Base-by-base conservation (phyloP, 2,113 vertebrate genomes). In the Pterocles orientalis region DNA sequence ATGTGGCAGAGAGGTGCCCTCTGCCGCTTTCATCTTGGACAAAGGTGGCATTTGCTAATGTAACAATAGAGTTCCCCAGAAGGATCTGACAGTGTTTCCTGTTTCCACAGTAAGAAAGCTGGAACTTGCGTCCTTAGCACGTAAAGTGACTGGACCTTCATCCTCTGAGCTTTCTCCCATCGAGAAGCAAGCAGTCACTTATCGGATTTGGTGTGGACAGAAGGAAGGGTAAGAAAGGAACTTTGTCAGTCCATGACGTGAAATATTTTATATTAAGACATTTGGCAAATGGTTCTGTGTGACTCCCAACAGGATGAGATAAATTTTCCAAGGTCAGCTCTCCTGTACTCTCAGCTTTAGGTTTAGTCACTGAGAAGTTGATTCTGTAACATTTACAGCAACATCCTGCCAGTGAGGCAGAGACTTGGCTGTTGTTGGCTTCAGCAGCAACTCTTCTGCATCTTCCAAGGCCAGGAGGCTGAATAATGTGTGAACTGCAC, bases 201-300 rank as follows among this genome's bases (percentile, higher is more conserved):
- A 75, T 87, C 50, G 50, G 81, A 91, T 91, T 79, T 86, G 87
- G 78, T 78, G 88, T 31, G 95, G 70, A 95, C 48, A 84, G 96
- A 95, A 97, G 94, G 97, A 96, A 96, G 94, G 82, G 78, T 64
- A 72, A 92, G 87, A 95, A 66, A 91, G 93, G 94, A 93, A 89
- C 86, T 95, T 39, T 51, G 89, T 95, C 83, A 58, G 62, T 75
- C 80, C 41, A 3, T 94, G 86, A 96, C 62, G 62, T 72, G 91
- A 94, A 94, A 76, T 93, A 61, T 88, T 94, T 91, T 83, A 72
- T 80, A 88, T 84, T 84, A 73, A 82, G 69, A 90, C 84, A 82
- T 87, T 62, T 90, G 84, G 92, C 70, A 81, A 81, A 62, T 25
- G 50, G 19, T 64, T 76, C 60, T 53, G 28, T 71, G 78, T 18